Conservation (phyloP, 2,113 vertebrate species). For the Megaceryle maxima region DNA sequence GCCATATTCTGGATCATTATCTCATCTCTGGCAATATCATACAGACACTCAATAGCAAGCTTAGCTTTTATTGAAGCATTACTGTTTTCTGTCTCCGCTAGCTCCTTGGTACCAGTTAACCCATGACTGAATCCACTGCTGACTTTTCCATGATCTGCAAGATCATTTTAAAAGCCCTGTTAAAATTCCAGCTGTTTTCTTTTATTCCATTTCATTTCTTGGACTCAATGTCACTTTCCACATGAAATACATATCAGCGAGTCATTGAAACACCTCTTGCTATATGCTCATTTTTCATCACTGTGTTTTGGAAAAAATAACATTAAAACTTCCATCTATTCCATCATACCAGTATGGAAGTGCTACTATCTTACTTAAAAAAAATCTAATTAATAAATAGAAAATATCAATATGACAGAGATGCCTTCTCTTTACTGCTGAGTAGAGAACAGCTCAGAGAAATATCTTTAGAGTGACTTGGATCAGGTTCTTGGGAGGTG, state of each 20-base stretch:
- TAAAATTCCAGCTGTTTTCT: not conserved
- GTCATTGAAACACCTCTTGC: not conserved
- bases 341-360: not conserved
- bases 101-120: not conserved
- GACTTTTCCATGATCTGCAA: not conserved
- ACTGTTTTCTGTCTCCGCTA: not conserved
- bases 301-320: not conserved
- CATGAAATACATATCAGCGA: not conserved
- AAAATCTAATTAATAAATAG: not conserved
- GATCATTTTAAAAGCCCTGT: not conserved
- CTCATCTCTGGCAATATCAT: not conserved
- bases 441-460: not conserved
- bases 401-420: not conserved
- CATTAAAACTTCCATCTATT: not conserved
- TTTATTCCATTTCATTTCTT: not conserved
- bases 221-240: not conserved
- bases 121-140: not conserved
- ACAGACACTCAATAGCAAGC: not conserved
- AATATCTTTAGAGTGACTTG: not conserved
- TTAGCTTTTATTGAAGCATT: not conserved
- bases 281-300: not conserved
- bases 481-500: not conserved
- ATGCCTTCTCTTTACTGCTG: not conserved
- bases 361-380: not conserved
- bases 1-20: not conserved